Percentiles rank a stretch among this genome's conserved stretches.
phyloP scores from a whole-genome alignment of 1,140 invertebrate species.

The Drosophila seguyi region DNA sequence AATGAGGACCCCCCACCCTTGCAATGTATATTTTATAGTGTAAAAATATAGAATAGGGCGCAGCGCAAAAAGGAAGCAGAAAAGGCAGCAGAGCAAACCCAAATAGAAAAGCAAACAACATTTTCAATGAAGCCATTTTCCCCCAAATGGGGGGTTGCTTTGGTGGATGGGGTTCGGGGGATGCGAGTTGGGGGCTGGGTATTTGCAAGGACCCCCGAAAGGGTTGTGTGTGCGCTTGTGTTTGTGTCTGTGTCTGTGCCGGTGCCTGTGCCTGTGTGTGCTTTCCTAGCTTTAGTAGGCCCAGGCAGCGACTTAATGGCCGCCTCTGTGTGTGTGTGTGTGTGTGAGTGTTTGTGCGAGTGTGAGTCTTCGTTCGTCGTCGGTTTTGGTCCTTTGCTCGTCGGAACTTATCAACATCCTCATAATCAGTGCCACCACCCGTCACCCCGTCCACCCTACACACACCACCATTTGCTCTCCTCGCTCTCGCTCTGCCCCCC shows the following conservation, averaged over 20 bases:
- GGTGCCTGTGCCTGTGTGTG: slow-evolving; percentile 18
- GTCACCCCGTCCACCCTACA: slow-evolving; percentile 13
- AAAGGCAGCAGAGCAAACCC: slow-evolving; percentile 74
- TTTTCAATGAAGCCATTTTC: slow-evolving; percentile 83
- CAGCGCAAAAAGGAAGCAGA: slow-evolving; percentile 47
- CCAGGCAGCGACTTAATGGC: slow-evolving; percentile 52
- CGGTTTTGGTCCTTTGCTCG: slow-evolving; percentile 52
- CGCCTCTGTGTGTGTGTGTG: slow-evolving; percentile 36
- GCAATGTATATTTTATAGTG: slow-evolving; percentile 82
- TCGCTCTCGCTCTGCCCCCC: slow-evolving; percentile 43
- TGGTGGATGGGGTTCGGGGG: slow-evolving; percentile 6
- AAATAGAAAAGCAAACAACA: slow-evolving; percentile 84
- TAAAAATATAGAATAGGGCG: slow-evolving; percentile 80
- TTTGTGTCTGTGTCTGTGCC: slow-evolving; percentile 22
- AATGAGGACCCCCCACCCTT: slow-evolving; percentile 36
- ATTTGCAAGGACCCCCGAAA: slow-evolving; percentile 45
- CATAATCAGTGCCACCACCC: slow-evolving; percentile 71
- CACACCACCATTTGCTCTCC: slow-evolving; percentile 10
- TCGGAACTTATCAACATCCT: slow-evolving; percentile 83
- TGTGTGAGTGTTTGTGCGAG: slow-evolving; percentile 48
- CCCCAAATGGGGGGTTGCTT: slow-evolving; percentile 42
- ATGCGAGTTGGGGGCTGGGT: not conserved
- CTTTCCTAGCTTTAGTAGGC: slow-evolving; percentile 38
- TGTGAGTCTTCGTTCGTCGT: slow-evolving; percentile 58
- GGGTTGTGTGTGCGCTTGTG: slow-evolving; percentile 49